Base-by-base conservation (phyloP, 2,113 vertebrate genomes). In the Lutjanus erythropterus region DNA sequence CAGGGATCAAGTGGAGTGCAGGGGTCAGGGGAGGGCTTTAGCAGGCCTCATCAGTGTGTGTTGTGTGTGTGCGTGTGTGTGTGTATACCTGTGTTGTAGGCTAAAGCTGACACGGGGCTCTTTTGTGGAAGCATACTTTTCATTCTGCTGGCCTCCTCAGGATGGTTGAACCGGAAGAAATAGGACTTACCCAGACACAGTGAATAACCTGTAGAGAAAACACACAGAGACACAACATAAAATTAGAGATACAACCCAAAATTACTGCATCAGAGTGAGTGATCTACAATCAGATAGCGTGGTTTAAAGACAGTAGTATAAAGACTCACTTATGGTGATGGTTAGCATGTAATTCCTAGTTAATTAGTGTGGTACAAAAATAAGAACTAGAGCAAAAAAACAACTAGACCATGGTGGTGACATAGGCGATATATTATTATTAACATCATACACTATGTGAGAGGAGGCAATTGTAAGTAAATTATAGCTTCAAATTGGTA, bases 151-250 rank as follows among this genome's bases (percentile, higher is more conserved):
- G 95, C 95, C 84, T 96, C 94, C 60, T 94, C 94, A 0, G 95
- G 95, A 71, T 95, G 95, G 91, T 96, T 96, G 86, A 96, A 96
- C 41, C 95, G 93, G 88, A 96, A 96, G 68, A 92, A 93, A 87
- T 95, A 95, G 61, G 95, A 95, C 68, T 96, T 94, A 89, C 95
- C 95, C 84, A 95, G 79, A 92, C 95, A 96, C 83, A 96, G 78
- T 23, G 94, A 95, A 87, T 95, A 95, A 84, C 95, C 95, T 96
- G 88, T 18, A 78, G 37, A 55, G 35, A 33, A 66, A 65, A 85
- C 25, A 77, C 33, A 82, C 46, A 81, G 11, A 80, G 4, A 80
- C 1, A 27, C 10, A 41, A 5, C 12, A 10, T 67, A 9, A 47
- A n/a, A 65, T 19, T 42, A 39, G 3, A 71, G 31, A 50, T 21